phyloP scores from a whole-genome alignment of 1,140 invertebrate species.

The Steinernema feltiae region DNA sequence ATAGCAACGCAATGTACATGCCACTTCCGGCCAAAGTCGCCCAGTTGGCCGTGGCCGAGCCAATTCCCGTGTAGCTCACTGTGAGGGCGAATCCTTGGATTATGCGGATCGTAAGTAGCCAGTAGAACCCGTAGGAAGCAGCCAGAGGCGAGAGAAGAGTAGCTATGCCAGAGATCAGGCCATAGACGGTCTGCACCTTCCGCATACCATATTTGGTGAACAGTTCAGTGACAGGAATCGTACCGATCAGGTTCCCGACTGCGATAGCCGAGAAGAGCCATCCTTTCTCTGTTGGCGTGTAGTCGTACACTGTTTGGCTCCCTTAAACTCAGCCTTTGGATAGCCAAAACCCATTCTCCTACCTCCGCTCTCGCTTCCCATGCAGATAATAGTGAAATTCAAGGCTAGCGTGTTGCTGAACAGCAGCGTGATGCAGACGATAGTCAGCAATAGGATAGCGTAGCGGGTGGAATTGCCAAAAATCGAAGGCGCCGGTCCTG shows the following conservation, averaged over 20 bases:
- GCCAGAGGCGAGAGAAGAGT: conserved; percentile 48
- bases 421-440: conserved; percentile 5
- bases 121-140: conserved; percentile 36
- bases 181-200: conserved; percentile 33
- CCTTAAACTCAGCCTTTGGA: not conserved
- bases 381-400: conserved; percentile 17
- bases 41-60: conserved; percentile 33
- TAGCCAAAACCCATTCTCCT: not conserved
- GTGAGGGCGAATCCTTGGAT: conserved; percentile 43
- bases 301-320: conserved; percentile 8
- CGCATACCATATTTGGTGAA: not conserved
- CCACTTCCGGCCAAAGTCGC: conserved; percentile 39
- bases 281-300: not conserved
- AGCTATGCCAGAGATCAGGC: conserved; percentile 45
- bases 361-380: not conserved
- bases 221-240: conserved; percentile 33
- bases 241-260: conserved; percentile 34
- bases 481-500: not conserved
- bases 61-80: conserved; percentile 25
- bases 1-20: conserved; percentile 46
- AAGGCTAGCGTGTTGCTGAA: conserved; percentile 18
- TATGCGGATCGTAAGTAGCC: conserved; percentile 34
- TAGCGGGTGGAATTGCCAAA: not conserved
- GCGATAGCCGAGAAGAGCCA: conserved; percentile 39
- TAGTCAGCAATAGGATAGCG: not conserved